Evolutionary conservation across 2,797 vertebrate genomes (phyloP).

Genomic region (Sebastes oblongus): DNA sequence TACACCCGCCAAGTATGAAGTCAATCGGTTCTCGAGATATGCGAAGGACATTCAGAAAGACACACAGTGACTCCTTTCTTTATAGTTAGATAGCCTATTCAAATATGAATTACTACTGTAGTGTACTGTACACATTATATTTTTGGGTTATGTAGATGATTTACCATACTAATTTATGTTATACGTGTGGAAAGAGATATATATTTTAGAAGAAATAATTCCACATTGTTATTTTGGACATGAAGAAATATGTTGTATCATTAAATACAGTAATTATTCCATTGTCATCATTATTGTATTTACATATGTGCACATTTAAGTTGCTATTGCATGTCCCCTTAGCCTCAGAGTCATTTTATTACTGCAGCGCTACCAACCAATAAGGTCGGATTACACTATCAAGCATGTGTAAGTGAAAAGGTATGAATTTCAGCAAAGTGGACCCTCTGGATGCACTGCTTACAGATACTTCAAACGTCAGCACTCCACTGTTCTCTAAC

Average conservation of each 20-base stretch:
- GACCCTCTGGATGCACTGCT: not conserved
- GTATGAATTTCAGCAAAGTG: not conserved
- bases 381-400: not conserved
- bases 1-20: not conserved
- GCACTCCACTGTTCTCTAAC: not conserved
- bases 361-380: too few species aligned
- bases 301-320: not conserved
- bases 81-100: too few species aligned
- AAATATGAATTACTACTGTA: not conserved
- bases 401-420: not conserved
- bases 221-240: not conserved
- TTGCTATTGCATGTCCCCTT: not conserved
- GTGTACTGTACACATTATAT: not conserved
- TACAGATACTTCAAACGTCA: not conserved
- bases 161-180: not conserved
- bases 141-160: not conserved
- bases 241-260: not conserved
- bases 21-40: not conserved
- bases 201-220: not conserved
- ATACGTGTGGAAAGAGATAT: not conserved
- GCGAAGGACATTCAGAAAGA: not conserved
- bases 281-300: not conserved
- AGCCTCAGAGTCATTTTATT: not conserved
- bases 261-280: not conserved
- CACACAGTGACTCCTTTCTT: not conserved